These are phyloP conservation scores for Arctia plantaginis DNA, from an alignment of 2,888 invertebrate species.

Conservation along the genomic window DNA sequence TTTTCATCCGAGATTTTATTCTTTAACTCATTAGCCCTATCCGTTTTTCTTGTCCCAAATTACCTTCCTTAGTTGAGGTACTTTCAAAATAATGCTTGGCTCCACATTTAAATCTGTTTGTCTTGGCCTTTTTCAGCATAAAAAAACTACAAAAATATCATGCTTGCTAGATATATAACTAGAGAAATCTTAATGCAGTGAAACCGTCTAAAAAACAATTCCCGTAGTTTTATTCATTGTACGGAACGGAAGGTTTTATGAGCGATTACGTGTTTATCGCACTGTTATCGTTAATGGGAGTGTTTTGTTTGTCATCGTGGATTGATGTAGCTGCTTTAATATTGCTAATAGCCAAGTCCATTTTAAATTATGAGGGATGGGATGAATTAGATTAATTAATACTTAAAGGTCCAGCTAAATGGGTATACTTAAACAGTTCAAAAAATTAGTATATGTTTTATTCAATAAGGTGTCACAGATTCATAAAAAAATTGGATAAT, in stretches of 20 bases:
- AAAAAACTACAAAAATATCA: too few species aligned
- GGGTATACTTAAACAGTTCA: too few species aligned
- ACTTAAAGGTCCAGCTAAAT: not conserved
- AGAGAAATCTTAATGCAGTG: not conserved
- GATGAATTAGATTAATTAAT: not conserved
- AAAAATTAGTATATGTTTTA: too few species aligned
- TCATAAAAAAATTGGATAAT: too few species aligned
- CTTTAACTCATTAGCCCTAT: too few species aligned
- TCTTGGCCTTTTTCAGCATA: too few species aligned
- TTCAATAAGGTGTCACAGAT: too few species aligned
- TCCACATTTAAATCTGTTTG: too few species aligned
- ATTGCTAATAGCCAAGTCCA: constrained; percentile 12
- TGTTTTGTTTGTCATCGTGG: constrained; percentile 7
- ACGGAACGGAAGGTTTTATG: not conserved
- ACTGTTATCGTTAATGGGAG: constrained; percentile 11
- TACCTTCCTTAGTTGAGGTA: not conserved
- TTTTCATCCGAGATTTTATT: not conserved
- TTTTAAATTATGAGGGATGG: not conserved
- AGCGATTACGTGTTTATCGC: constrained; percentile 3
- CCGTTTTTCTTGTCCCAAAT: not conserved
- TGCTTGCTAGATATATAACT: too few species aligned
- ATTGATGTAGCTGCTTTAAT: constrained; percentile 8
- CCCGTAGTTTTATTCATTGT: not conserved
- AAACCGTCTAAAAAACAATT: not conserved
- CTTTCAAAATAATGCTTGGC: too few species aligned